Evolutionary conservation across 2,888 invertebrate genomes (phyloP).

Genomic region (Corbicula japonica): DNA sequence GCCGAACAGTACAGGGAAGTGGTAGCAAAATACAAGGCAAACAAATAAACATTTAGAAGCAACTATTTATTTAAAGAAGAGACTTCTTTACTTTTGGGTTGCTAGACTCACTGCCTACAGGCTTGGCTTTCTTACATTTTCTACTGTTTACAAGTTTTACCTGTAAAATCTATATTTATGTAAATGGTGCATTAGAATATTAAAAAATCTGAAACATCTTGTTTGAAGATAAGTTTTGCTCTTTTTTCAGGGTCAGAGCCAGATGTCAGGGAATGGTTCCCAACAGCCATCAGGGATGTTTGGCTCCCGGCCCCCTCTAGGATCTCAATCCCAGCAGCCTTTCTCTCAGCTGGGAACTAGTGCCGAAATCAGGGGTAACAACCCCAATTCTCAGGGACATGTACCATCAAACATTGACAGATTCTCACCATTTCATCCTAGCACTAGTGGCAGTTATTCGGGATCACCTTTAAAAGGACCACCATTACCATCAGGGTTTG

Average conservation of each 20-base stretch:
- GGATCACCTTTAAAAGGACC: constrained; percentile 63
- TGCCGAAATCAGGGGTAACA: constrained; percentile 62
- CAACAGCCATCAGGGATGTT: constrained; percentile 60
- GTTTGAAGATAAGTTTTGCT: too few species aligned
- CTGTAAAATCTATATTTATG: too few species aligned
- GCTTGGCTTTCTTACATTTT: too few species aligned
- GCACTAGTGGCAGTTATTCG: constrained; percentile 46
- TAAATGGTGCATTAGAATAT: too few species aligned
- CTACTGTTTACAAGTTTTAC: too few species aligned
- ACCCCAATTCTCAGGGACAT: constrained; percentile 64
- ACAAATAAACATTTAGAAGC: too few species aligned
- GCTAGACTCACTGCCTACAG: too few species aligned
- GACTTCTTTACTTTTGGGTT: too few species aligned
- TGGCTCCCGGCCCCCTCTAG: constrained; percentile 56
- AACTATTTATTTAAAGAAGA: too few species aligned
- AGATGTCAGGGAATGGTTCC: constrained; percentile 53
- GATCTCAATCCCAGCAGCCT: constrained; percentile 66
- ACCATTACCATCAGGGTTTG: constrained; percentile 61
- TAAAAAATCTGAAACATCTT: too few species aligned
- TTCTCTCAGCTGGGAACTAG: constrained; percentile 61
- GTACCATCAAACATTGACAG: constrained; percentile 51
- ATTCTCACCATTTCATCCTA: constrained; percentile 60
- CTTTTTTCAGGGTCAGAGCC: constrained; percentile 52
- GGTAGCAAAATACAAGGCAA: too few species aligned
- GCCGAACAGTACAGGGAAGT: too few species aligned